Base-by-base conservation (phyloP, 2,797 vertebrate genomes). In the Pantherophis alleghaniensis region DNA sequence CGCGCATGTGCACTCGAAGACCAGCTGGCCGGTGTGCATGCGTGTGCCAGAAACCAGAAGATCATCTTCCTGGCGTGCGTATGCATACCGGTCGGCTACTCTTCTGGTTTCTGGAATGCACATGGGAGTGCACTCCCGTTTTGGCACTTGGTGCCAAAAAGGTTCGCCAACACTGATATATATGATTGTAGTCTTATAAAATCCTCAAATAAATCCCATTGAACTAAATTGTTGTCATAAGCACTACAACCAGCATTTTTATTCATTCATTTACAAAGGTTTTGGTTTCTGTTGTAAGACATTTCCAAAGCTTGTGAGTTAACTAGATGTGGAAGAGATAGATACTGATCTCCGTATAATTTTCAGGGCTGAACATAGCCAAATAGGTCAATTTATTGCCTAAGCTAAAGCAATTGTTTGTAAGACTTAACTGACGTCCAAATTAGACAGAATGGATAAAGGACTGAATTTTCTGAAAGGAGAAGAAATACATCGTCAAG, bases 1-100 rank as follows among this genome's bases (percentile, higher is more conserved):
- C 51, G 9, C 0, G 9, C 51, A 53, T 53, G 51, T 0, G 51
- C 51, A 53, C 9, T 9, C 9, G 51, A 51, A 51, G 51, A 53
- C 51, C 6, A 51, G 6, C 47, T 51, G 9, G 51, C 51, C 1
- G 9, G 51, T 53, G 51, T 53, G 9, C 51, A 9, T 53, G 51
- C 9, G 1, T 53, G 7, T 53, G 51, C 51, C 51, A 53, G 51
- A 53, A 53, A 53, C 51, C 51, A 10, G 51, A 53, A 53, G 9
- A 53, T 53, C 3, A 53, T 53, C 51, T 53, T 53, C 9, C 51
- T 53, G 51, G 51, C 9, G 3, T 53, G 51, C 9, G 1, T 9
- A 53, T 53, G 51, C 9, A 10, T 10, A 53, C 1, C 1, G 9
- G 7, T 0, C 1, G 1, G 51, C 51, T 53, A 10, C 7, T 53